Evolutionary conservation across 2,888 invertebrate species (phyloP), one percentile per base, ranked within the genome.

Genomic region (Dasypogon diadema): DNA sequence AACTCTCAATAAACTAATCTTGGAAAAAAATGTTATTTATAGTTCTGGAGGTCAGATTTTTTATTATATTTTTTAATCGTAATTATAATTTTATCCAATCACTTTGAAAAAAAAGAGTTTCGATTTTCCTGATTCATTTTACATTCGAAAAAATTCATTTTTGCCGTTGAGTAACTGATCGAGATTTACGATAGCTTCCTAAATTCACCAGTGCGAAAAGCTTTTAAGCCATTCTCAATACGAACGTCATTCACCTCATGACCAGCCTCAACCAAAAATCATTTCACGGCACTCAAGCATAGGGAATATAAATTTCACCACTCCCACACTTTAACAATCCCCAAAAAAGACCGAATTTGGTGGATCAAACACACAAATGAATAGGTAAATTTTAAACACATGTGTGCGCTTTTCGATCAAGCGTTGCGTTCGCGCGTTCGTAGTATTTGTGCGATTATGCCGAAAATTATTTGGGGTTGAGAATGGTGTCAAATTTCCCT

Each of bases 241-340:
- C 2, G 4, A 54, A 54, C 21, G 6, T 22, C 18, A 54, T 18
- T 54, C 16, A 2, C 48, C 63, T 24, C 63, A 48, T 68, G 65
- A 68, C 65, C 65, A 68, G 65, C 65, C 65, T 68, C 65, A 68
- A 68, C 65, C 4, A 24, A 68, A 48, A 68, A 68, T 8, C 10
- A 6, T 14, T 46, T 68, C 46, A 26, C 12, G 21, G 48, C 22
- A 12, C 24, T n/a, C 46, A 48, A 46, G 24, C 26, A 5, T 14
- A 22, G 18, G 46, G 22, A 54, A 18, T 12, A 16, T 16, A 48
- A 16, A 42, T 42, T n/a, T 12, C 12, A 42, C 42, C 42, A 42
- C n/a, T 12, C 48, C 5, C 30, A 56, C 26, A 56, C n/a, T n/a
- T 16, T 51, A 21, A 8, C 3, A 21, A 18, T 4, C 51, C 1